Conservation (phyloP, 92 coral and sea anemone genomes). For the Epizoanthus scotinus region DNA sequence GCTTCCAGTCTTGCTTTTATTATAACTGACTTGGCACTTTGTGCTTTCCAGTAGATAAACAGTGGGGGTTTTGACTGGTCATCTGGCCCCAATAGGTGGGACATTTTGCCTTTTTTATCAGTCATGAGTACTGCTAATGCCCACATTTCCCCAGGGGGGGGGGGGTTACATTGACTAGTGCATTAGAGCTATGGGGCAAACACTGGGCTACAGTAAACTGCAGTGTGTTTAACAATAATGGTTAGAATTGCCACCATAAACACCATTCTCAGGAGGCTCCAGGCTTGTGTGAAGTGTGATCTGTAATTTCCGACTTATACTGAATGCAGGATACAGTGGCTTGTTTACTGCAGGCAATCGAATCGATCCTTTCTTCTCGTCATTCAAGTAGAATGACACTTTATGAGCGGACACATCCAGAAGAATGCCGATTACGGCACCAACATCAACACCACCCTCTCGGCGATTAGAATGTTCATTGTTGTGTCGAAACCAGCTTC, state of each 20-base stretch:
- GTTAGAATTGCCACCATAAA: constrained; percentile 24
- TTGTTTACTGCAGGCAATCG: constrained; percentile 73
- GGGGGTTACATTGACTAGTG: too few species aligned
- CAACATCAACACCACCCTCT: constrained; percentile 92
- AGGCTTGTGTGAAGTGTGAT: constrained; percentile 89
- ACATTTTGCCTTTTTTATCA: too few species aligned
- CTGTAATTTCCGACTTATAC: constrained; percentile 92
- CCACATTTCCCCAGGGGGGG: too few species aligned
- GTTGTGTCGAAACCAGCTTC: constrained; percentile 98
- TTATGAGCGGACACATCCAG: constrained; percentile 69
- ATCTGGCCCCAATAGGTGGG: too few species aligned
- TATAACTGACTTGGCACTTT: too few species aligned
- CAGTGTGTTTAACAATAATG: not conserved
- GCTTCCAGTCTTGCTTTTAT: too few species aligned
- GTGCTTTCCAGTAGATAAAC: too few species aligned
- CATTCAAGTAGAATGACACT: constrained; percentile 92
- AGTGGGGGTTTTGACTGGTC: too few species aligned
- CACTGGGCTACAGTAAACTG: too few species aligned
- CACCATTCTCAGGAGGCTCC: constrained; percentile 79
- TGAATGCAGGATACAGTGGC: constrained; percentile 90
- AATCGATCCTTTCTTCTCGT: constrained; percentile 87
- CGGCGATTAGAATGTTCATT: constrained; percentile 97
- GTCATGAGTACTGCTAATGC: too few species aligned
- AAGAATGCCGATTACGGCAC: constrained; percentile 86
- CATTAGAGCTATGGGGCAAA: too few species aligned